These are phyloP conservation scores for Proteles cristata DNA, from an alignment of 2,113 vertebrate species.

Conservation along the genomic window DNA sequence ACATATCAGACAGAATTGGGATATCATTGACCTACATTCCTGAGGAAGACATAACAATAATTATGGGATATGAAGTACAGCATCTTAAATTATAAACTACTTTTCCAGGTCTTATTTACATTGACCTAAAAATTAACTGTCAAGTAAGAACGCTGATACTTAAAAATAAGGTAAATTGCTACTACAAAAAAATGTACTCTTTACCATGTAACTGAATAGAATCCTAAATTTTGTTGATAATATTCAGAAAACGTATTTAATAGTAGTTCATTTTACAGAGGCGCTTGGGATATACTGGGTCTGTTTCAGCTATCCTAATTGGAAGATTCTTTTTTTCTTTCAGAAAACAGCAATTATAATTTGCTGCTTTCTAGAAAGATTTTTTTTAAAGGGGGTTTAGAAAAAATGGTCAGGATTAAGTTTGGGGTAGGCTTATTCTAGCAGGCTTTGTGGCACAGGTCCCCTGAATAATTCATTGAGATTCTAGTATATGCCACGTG, in stretches of 20 bases:
- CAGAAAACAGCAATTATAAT: slow-evolving; percentile 30
- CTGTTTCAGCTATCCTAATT: slow-evolving; percentile 22
- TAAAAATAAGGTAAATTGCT: slow-evolving; percentile 13
- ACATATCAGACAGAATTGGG: slow-evolving; percentile 68
- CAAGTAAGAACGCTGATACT: neutral
- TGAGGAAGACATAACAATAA: slow-evolving; percentile 71
- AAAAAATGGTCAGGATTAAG: neutral
- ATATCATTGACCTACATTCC: slow-evolving; percentile 67
- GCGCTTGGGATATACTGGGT: neutral
- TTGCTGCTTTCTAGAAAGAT: neutral
- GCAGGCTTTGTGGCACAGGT: neutral
- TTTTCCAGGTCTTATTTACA: slow-evolving; percentile 55
- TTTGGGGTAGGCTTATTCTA: neutral
- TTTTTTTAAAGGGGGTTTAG: neutral
- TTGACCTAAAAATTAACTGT: slow-evolving; percentile 19
- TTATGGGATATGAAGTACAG: slow-evolving; percentile 70
- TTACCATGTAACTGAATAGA: neutral
- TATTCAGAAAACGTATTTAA: neutral
- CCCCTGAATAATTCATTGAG: neutral
- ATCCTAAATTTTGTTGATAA: slow-evolving; percentile 47
- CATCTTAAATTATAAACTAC: slow-evolving; percentile 51
- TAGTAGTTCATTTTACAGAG: neutral
- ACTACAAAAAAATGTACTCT: neutral
- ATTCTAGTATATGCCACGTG: neutral
- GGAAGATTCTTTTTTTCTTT: neutral